Percentiles rank a stretch among this genome's conserved stretches.
Conservation (phyloP, 2,797 vertebrate genomes). For the Halcyon chelicuti region DNA sequence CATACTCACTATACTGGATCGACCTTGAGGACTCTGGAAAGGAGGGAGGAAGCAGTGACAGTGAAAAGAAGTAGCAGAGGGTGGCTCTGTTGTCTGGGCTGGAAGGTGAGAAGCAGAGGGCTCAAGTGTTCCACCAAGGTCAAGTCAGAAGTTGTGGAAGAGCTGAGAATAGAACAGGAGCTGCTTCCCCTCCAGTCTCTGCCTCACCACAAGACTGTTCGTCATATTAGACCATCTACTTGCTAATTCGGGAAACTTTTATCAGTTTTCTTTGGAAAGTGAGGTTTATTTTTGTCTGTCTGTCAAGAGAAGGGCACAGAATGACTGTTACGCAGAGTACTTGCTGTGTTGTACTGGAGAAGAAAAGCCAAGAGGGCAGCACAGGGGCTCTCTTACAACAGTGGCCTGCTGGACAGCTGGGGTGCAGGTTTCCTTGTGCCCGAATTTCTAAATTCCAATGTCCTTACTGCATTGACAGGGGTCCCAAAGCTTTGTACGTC, state of each 20-base stretch:
- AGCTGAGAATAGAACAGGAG: constrained; percentile 45
- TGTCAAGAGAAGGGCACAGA: not conserved
- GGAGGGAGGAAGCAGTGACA: not conserved
- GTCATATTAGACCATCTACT: not conserved
- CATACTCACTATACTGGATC: rapidly evolving
- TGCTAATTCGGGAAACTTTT: constrained; percentile 69
- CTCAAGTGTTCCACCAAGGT: constrained; percentile 16
- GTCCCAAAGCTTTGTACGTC: not conserved
- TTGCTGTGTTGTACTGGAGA: not conserved
- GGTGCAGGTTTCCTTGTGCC: not conserved
- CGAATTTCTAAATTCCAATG: not conserved
- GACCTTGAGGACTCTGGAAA: not conserved
- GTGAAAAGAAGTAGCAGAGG: not conserved
- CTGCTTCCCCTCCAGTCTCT: not conserved
- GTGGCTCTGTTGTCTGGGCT: not conserved
- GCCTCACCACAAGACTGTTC: not conserved
- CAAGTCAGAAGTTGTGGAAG: constrained; percentile 2
- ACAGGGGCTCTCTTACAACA: rapidly evolving
- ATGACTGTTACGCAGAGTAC: not conserved
- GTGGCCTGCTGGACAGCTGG: not conserved
- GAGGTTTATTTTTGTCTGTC: not conserved
- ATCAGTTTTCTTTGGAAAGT: constrained; percentile 58
- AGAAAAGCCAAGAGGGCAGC: not conserved
- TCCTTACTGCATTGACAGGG: not conserved
- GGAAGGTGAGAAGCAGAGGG: not conserved